Percentiles rank a stretch among this genome's conserved stretches.
Conservation (phyloP, 2,113 vertebrate genomes). For the Vidua macroura region DNA sequence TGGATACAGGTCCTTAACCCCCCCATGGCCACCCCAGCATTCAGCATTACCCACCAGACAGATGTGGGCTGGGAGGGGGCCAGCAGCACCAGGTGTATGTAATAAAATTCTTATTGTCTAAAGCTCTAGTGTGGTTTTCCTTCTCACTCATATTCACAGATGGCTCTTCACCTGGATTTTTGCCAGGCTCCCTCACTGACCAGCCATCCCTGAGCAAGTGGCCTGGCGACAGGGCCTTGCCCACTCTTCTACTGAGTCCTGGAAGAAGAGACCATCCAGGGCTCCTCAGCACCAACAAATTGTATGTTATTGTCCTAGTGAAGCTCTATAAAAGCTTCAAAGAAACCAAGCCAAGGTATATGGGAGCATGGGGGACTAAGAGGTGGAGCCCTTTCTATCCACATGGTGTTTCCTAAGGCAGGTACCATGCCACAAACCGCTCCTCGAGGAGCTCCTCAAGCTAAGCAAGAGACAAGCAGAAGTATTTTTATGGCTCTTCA, state of each 20-base stretch:
- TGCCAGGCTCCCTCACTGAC: background rate
- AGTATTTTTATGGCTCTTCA: background rate
- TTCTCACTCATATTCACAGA: background rate
- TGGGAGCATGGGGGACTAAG: background rate
- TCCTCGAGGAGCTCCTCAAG: fast-evolving
- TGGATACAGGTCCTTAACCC: background rate
- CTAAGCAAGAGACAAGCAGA: background rate
- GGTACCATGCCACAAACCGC: background rate
- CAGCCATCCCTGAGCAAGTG: background rate
- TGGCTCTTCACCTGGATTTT: background rate
- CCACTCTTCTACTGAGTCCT: background rate
- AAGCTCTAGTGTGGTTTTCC: background rate
- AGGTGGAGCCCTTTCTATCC: background rate
- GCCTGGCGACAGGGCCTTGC: background rate
- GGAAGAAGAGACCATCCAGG: background rate
- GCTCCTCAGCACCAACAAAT: background rate
- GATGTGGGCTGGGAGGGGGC: fast-evolving
- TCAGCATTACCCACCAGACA: fast-evolving
- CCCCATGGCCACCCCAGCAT: no score
- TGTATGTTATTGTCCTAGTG: background rate
- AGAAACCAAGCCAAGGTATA: background rate
- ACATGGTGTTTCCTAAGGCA: background rate
- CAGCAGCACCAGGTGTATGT: background rate
- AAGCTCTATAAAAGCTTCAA: background rate
- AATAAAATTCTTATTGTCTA: background rate